Base-by-base conservation (phyloP, 2,888 invertebrate species). In the Sarcophaga carnaria region DNA sequence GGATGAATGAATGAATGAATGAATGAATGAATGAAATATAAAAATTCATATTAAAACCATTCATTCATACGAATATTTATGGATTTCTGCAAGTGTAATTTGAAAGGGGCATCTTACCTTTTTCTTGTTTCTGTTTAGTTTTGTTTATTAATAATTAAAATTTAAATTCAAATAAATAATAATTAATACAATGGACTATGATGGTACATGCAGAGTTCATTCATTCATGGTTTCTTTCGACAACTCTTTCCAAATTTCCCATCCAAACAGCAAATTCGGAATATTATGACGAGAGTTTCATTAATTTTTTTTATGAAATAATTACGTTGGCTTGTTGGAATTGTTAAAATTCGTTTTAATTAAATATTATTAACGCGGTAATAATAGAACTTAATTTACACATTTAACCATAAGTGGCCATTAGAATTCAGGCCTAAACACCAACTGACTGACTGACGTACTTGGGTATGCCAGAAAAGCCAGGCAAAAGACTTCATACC, bases 361-460 rank as follows among this genome's bases (percentile, higher is more conserved):
- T 81, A 78, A 76, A 71, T 79, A 66, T 79, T 76, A 81, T 75
- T 71, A 78, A 6, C 66, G 37, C 37, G 45, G 54, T 8, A 70
- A 49, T 81, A 86, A 81, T 75, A 67, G 81, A 71, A 82, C 81
- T 76, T 84, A 84, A 86, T 83, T 83, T 67, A 81, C 70, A 69
- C 80, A 74, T 74, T 85, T 78, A 81, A 78, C 60, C 77, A 63
- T 47, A 67, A 84, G 71, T 63, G 71, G 80, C 47, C 10, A 22
- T 12, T 45, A 67, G 66, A 47, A 62, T 20, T 59, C 37, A 37
- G 2, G 10, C 37, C 37, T 2, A 37, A 37, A 37, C 37, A 37
- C 37, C 37, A 10, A 10, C 37, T 37, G 37, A 10, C 37, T 37
- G 37, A 37, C 37, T 6, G 6, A 37, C 4, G 25, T 25, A 27